Evolutionary conservation across 2,797 vertebrate genomes (phyloP).

Genomic region (Sebastolobus alascanus): DNA sequence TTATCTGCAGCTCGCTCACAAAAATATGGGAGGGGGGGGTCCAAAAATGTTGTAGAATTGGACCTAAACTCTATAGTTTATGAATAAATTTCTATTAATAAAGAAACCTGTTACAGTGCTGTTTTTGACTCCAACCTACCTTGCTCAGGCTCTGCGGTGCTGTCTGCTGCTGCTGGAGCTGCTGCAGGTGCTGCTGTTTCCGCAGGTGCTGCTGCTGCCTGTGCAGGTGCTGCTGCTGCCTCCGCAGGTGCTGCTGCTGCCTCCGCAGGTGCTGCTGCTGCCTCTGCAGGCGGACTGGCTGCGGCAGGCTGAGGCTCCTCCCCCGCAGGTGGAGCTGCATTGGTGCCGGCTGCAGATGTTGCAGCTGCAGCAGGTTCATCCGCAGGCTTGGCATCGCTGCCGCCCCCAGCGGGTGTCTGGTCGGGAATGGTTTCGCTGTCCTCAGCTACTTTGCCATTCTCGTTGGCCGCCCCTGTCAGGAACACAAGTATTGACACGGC

Average conservation of each 20-base stretch:
- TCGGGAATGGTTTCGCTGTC: constrained; percentile 80
- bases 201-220: constrained; percentile 7
- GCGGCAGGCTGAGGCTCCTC: constrained; percentile 40
- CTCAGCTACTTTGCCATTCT: constrained; percentile 74
- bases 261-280: constrained; percentile 11
- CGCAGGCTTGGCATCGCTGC: constrained; percentile 26
- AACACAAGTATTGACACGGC: background rate
- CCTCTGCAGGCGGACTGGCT: constrained; percentile 29
- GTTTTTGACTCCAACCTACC: constrained; percentile 51
- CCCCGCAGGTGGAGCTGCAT: constrained; percentile 48
- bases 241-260: constrained; percentile 42
- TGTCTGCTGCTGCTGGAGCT: constrained; percentile 8
- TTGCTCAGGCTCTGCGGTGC: constrained; percentile 51
- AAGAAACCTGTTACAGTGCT: background rate
- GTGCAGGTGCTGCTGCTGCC: constrained; percentile 4
- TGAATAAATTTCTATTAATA: background rate
- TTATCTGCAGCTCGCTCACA: background rate
- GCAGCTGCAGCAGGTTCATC: constrained; percentile 46
- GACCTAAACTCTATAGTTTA: background rate
- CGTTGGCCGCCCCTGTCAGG: constrained; percentile 65
- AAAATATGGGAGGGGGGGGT: background rate
- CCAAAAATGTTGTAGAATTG: background rate
- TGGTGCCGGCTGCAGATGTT: constrained; percentile 19
- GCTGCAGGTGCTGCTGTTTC: constrained; percentile 8
- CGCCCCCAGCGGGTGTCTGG: constrained; percentile 54